Conservation (phyloP, 2,888 invertebrate genomes). For the Iselma pallidipennis region DNA sequence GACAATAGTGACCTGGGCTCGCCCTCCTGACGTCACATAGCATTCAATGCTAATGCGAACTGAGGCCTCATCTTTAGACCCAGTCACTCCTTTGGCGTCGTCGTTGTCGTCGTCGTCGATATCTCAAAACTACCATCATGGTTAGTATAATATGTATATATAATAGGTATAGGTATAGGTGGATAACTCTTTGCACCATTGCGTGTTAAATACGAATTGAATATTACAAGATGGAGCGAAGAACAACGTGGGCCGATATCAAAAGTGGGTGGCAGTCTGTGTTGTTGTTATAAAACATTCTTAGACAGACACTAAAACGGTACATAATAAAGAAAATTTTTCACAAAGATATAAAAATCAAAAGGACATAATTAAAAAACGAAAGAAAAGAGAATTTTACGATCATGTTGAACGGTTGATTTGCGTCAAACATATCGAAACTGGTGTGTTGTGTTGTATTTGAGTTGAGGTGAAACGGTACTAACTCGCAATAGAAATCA, state of each 20-base stretch:
- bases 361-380: background rate
- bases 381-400: conserved; percentile 2
- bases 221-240: background rate
- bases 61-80: conserved; percentile 42
- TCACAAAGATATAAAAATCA: background rate
- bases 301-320: background rate
- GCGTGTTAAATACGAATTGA: conserved; percentile 28
- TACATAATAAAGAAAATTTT: conserved; percentile 6
- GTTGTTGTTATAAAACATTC: conserved; percentile 5
- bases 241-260: background rate
- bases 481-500: conserved; percentile 52
- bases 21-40: conserved; percentile 53
- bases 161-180: too few relatives aligned
- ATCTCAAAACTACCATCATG: conserved; percentile 19
- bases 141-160: background rate
- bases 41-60: conserved; percentile 54
- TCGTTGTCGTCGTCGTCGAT: conserved; percentile 12
- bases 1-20: conserved; percentile 56
- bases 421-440: conserved; percentile 34
- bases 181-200: conserved; percentile 9
- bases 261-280: conserved; percentile 24
- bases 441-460: conserved; percentile 38
- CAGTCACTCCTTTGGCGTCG: conserved; percentile 43
- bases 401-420: conserved; percentile 15
- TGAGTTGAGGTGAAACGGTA: conserved; percentile 48